Base-by-base conservation (phyloP, 2,888 invertebrate genomes). In the Leptinotarsa haldemani region DNA sequence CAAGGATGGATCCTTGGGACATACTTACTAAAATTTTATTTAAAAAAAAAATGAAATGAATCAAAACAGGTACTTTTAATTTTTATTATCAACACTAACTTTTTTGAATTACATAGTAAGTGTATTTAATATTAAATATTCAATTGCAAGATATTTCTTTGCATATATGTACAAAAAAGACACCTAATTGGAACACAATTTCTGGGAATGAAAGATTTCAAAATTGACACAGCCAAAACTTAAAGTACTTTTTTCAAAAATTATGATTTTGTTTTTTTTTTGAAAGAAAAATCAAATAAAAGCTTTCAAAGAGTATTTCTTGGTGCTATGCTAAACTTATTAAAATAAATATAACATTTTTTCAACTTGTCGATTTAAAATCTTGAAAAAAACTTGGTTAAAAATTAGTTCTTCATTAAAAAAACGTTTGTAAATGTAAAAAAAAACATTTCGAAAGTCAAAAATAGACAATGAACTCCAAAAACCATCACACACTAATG, bases 141-240 rank as follows among this genome's bases (percentile, higher is more conserved):
- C 40, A 40, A n/a, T 30, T 30, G 13, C 20, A 56, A 56, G 13
- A 9, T 22, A 16, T 40, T 50, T 66, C 50, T 66, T 66, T 50
- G 40, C 66, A 48, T 30, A 61, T 30, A 50, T 48, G 50, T 66
- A 7, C n/a, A 50, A 18, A 56, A 68, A 68, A 58, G 46, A 56
- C 56, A 58, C 52, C 56, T 30, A 52, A 53, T 67, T 53, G 53
- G 53, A 71, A 69, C 61, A 65, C n/a, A 69, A 65, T 65, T 69
- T 71, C 64, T 18, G 61, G 74, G 69, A 74, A 74, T 74, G 74
- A 69, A 74, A 69, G 40, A 63, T 71, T 74, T 65, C 71, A 74
- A 71, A 53, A 40, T 65, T 71, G 46, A 71, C 75, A 77, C 77
- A 77, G 77, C 77, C 77, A 77, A 77, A 70, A 58, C 52, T 71